A percentile compares a stretch with the other conserved stretches of the same genome.
Conservation (phyloP, 2,797 vertebrate species). For the Chiroxiphia lanceolata region DNA sequence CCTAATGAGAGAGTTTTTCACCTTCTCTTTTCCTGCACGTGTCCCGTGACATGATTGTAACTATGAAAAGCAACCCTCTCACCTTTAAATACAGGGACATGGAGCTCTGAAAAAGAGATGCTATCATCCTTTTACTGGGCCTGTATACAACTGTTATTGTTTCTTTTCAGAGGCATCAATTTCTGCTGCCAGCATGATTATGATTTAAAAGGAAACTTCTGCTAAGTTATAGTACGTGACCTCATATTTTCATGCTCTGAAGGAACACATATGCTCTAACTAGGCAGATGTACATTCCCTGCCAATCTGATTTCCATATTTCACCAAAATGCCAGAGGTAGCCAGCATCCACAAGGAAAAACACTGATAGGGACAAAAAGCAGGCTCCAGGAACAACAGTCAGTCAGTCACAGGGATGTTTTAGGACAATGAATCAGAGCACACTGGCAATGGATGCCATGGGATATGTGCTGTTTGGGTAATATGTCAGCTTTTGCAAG, state of each 20-base stretch:
- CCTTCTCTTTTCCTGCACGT: neutral
- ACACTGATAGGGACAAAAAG: neutral
- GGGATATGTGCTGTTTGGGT: neutral
- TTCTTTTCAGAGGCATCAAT: neutral
- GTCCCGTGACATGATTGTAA: neutral
- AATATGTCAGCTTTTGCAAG: neutral
- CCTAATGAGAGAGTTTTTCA: neutral
- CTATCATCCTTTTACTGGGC: neutral
- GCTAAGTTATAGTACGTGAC: neutral
- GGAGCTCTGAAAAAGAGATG: neutral
- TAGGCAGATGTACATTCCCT: neutral
- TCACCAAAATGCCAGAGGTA: neutral
- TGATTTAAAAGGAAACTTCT: neutral
- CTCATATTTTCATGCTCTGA: neutral
- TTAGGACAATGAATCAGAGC: neutral
- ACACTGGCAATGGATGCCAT: neutral
- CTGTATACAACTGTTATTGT: neutral
- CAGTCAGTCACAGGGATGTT: neutral
- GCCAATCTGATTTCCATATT: neutral
- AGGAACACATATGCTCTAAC: neutral
- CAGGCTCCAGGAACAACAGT: neutral
- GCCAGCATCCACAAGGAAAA: slow-evolving; percentile 8
- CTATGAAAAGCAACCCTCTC: neutral
- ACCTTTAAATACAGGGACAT: neutral
- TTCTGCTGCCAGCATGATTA: neutral